These are phyloP conservation scores for Ferdinandea cuprea DNA, from an alignment of 2,888 invertebrate genomes.

Conservation along the genomic window DNA sequence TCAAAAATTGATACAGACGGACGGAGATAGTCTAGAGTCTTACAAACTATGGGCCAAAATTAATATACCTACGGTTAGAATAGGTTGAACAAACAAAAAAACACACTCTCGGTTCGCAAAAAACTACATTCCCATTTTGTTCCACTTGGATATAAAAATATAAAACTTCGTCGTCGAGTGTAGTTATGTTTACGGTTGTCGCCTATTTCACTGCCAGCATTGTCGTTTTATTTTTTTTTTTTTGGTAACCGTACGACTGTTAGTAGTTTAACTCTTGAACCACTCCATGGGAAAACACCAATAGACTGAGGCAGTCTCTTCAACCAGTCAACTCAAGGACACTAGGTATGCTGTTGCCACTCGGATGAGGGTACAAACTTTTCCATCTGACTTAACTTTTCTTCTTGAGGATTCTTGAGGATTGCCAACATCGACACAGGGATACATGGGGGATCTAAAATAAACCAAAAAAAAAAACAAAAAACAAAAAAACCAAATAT, in stretches of 20 bases:
- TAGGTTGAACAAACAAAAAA: no score
- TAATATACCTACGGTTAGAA: no score
- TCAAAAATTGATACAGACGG: no score
- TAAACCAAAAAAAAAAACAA: conserved; percentile 4
- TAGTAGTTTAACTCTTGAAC: conserved; percentile 45
- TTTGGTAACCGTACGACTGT: background rate
- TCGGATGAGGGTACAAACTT: conserved; percentile 54
- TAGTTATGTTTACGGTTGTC: conserved; percentile 26
- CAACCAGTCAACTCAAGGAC: conserved; percentile 34
- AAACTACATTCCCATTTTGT: no score
- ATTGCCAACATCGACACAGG: conserved; percentile 10
- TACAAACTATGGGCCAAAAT: no score
- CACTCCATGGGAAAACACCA: conserved; percentile 42
- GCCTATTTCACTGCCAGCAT: conserved; percentile 20
- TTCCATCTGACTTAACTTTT: conserved; percentile 71
- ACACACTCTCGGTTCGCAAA: no score
- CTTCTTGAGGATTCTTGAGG: conserved; percentile 43
- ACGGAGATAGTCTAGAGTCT: no score
- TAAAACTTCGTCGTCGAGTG: conserved; percentile 6
- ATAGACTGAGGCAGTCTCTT: conserved; percentile 31
- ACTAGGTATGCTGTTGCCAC: no score
- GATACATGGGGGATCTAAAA: conserved; percentile 5
- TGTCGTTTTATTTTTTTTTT: conserved; percentile 37
- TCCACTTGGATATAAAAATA: background rate
- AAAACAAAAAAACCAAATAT: no score